phyloP scores from a whole-genome alignment of 2,797 vertebrate genomes.

The Rhinoraja longicauda region DNA sequence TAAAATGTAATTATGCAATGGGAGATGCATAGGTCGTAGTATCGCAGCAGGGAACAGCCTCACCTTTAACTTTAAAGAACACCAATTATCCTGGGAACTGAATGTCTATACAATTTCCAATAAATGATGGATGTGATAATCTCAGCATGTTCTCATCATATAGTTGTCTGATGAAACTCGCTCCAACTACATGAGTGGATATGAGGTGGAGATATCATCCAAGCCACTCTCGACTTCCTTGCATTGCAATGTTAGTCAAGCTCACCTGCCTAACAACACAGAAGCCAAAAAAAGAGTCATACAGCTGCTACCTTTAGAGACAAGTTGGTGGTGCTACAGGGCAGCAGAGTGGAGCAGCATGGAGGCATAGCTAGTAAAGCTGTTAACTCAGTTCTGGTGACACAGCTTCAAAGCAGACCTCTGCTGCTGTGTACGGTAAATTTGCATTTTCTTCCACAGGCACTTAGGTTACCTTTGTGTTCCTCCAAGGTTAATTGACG shows the following conservation, averaged over 20 bases:
- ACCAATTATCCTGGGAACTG: not conserved
- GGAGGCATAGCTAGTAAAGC: too few species aligned
- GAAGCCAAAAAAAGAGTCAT: accelerated
- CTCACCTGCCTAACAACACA: not conserved
- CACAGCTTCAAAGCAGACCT: too few species aligned
- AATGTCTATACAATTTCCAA: not conserved
- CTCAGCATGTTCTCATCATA: not conserved
- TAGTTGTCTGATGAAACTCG: not conserved
- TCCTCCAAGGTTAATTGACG: too few species aligned
- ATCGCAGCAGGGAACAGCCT: not conserved
- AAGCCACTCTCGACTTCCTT: too few species aligned
- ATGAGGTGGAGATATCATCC: not conserved
- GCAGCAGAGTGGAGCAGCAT: too few species aligned
- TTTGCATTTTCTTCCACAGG: too few species aligned
- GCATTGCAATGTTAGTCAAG: not conserved
- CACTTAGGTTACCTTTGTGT: too few species aligned
- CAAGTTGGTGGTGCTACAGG: too few species aligned
- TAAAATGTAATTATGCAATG: not conserved
- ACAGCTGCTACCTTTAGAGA: not conserved
- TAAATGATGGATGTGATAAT: not conserved
- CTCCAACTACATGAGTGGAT: too few species aligned
- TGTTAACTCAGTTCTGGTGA: too few species aligned
- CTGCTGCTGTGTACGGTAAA: too few species aligned
- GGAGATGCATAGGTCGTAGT: not conserved
- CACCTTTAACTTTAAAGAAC: not conserved